Evolutionary conservation across 1,140 invertebrate genomes (phyloP), one percentile per base, ranked within the genome.

Genomic region (Elysia chlorotica): DNA sequence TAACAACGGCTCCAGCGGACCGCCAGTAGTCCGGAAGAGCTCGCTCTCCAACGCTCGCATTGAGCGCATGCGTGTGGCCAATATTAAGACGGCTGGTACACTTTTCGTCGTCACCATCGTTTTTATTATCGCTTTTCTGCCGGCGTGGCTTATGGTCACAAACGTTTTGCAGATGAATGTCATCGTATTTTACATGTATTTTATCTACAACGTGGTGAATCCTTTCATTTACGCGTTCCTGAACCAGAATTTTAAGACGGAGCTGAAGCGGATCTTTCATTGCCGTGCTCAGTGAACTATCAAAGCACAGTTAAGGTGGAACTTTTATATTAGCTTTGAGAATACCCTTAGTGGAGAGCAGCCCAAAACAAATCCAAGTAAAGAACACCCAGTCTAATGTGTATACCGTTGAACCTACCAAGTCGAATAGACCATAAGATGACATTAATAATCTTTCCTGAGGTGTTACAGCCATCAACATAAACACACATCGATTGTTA

Each of bases 211-310:
- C 74, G 83, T 86, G 19, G 84, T 79, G 30, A 87, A 86, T 77
- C 86, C 86, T 1, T 74, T 87, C 33, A 85, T 87, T 37, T 87
- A 86, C 72, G 85, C 83, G 61, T 86, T 87, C 61, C 78, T 86
- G 78, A 87, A 87, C 77, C 81, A 81, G 59, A 85, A 82, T 56
- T 87, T 87, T 65, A 78, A 83, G 59, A 77, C 81, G 35, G 82
- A 87, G 61, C 74, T 87, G 35, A 77, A 78, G 67, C 71, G 81
- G 36, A 74, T 85, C 23, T 79, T 85, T 53, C 76, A 75, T 28
- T 82, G 83, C 67, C 53, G 68, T 69, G 37, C 63, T 37, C 38
- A 54, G 48, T 70, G 66, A 68, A n/a, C n/a, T n/a, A n/a, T n/a
- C n/a, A n/a, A n/a, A n/a, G n/a, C n/a, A n/a, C n/a, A n/a, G n/a